A percentile compares a stretch with the other conserved stretches of the same genome.
These are phyloP conservation scores for Syndactyla subalaris DNA, from an alignment of 2,797 vertebrate genomes.

Conservation along the genomic window DNA sequence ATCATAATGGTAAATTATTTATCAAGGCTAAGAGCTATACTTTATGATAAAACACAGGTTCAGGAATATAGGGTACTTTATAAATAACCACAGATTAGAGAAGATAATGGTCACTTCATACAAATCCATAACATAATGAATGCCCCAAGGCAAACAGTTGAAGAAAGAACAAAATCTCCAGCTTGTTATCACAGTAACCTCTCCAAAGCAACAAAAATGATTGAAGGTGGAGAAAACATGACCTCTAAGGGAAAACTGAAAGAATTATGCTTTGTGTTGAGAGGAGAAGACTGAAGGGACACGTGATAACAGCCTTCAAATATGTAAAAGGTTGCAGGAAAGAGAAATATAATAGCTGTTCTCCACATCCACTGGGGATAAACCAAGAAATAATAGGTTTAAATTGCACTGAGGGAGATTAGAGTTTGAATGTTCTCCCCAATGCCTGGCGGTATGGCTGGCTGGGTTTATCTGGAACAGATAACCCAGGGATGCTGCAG, in stretches of 20 bases:
- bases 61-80: constrained; percentile 6
- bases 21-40: constrained; percentile 31
- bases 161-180: constrained; percentile 43
- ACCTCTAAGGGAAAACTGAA: constrained; percentile 30
- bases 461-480: constrained; percentile 7
- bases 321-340: constrained; percentile 53
- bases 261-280: constrained; percentile 28
- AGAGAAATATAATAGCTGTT: constrained; percentile 55
- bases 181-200: constrained; percentile 1
- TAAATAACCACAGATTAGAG: constrained; percentile 38
- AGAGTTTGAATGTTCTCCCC: constrained; percentile 30
- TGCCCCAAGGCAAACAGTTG: not conserved
- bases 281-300: constrained; percentile 1
- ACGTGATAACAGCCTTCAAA: constrained; percentile 49
- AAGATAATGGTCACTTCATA: constrained; percentile 43
- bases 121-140: not conserved
- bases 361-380: constrained; percentile 47
- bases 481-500: not conserved
- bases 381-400: constrained; percentile 63
- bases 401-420: constrained; percentile 56
- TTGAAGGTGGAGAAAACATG: not conserved
- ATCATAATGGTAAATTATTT: constrained; percentile 31
- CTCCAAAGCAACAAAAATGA: not conserved
- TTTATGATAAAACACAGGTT: constrained; percentile 14
- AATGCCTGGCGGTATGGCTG: not conserved